Conservation (phyloP, 2,113 vertebrate genomes). For the Paradoxurus hermaphroditus region DNA sequence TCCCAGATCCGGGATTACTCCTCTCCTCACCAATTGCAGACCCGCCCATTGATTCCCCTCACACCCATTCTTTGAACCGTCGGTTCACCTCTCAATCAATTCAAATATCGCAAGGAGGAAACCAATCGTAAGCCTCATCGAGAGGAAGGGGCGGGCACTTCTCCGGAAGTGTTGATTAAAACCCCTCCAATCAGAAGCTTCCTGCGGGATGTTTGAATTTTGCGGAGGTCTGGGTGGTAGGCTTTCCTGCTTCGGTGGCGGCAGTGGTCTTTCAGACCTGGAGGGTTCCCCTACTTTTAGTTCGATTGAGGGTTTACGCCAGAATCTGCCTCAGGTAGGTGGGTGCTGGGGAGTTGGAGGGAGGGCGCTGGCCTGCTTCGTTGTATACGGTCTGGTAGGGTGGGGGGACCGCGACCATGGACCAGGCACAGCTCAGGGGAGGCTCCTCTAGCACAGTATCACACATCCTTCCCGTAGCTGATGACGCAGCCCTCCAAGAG, state of each 20-base stretch:
- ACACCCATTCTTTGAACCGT: not conserved
- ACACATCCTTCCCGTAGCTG: not conserved
- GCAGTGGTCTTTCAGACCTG: not conserved
- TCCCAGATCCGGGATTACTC: fast-evolving
- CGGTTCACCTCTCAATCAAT: slow-evolving; percentile 60
- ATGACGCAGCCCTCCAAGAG: not conserved
- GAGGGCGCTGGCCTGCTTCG: not conserved
- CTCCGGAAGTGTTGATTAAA: slow-evolving; percentile 42
- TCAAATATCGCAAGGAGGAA: not conserved
- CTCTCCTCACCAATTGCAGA: fast-evolving
- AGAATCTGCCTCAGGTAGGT: slow-evolving; percentile 53
- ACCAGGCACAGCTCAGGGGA: not conserved
- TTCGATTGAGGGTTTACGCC: not conserved
- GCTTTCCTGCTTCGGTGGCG: not conserved
- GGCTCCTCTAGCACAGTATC: not conserved
- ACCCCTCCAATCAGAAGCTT: slow-evolving; percentile 60
- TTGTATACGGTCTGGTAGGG: not conserved
- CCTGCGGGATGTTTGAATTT: slow-evolving; percentile 66
- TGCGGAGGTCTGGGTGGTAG: not conserved
- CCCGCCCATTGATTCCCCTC: not conserved
- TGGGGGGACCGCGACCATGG: not conserved
- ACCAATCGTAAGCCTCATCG: not conserved
- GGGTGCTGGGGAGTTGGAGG: not conserved
- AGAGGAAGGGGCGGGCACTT: slow-evolving; percentile 55
- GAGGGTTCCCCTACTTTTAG: not conserved